Evolutionary conservation across 2,888 invertebrate genomes (phyloP).

Genomic region (Pandemis corylana): DNA sequence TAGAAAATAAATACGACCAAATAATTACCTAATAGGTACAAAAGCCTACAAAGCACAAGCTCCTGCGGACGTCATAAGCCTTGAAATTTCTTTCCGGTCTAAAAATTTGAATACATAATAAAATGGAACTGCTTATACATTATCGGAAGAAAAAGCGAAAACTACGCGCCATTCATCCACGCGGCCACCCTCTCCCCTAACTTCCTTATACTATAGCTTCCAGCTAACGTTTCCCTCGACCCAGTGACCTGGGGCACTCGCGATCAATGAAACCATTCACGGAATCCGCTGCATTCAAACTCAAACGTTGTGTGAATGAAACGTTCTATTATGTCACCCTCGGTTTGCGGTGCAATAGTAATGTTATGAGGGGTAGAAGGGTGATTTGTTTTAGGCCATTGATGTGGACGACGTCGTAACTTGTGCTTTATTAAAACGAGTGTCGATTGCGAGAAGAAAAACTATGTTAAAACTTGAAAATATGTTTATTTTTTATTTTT

Average conservation of each 20-base stretch:
- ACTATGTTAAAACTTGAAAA: too few species aligned
- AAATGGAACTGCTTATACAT: too few species aligned
- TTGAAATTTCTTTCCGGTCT: too few species aligned
- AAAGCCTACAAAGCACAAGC: too few species aligned
- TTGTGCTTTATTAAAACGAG: not conserved
- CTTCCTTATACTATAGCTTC: not conserved
- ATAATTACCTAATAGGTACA: too few species aligned
- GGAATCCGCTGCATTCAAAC: slow-evolving; percentile 50
- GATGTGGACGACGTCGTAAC: not conserved
- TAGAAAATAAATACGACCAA: too few species aligned
- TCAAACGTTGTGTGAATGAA: slow-evolving; percentile 55
- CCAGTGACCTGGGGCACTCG: slow-evolving; percentile 62
- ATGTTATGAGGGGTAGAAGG: not conserved
- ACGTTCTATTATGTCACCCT: not conserved
- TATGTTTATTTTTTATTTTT: too few species aligned
- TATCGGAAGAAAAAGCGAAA: not conserved
- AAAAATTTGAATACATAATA: too few species aligned
- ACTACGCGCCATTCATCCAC: not conserved
- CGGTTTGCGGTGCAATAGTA: not conserved
- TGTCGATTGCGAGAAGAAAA: too few species aligned
- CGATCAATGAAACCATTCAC: slow-evolving; percentile 76
- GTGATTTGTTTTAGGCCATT: not conserved
- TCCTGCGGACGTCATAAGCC: too few species aligned
- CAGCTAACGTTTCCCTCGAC: slow-evolving; percentile 56
- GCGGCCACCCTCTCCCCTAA: not conserved